Conservation (phyloP, 2,113 vertebrate genomes). For the Bettongia penicillata region DNA sequence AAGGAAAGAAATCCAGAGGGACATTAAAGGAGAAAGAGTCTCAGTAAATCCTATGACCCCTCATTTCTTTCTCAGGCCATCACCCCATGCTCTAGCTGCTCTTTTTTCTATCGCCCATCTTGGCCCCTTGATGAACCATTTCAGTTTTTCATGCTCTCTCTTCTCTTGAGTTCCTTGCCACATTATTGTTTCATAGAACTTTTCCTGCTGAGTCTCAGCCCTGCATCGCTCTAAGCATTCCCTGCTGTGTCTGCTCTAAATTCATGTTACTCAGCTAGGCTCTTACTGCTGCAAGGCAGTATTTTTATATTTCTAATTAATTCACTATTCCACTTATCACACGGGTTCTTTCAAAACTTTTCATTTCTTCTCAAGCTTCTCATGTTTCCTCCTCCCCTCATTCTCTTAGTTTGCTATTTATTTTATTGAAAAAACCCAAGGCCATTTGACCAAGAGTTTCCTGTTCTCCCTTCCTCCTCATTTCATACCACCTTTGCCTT, state of each 20-base stretch:
- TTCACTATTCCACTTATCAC: background rate
- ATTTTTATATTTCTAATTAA: background rate
- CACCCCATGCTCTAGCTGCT: background rate
- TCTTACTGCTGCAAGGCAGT: background rate
- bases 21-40: background rate
- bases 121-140: background rate
- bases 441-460: background rate
- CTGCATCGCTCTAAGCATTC: background rate
- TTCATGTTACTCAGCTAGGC: background rate
- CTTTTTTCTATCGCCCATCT: background rate
- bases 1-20: background rate
- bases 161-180: background rate
- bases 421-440: background rate
- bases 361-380: background rate
- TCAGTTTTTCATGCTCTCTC: background rate
- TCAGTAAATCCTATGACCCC: background rate
- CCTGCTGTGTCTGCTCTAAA: background rate
- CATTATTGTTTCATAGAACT: background rate
- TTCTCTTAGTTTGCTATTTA: background rate
- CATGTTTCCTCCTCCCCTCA: background rate
- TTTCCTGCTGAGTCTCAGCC: background rate
- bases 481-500: background rate
- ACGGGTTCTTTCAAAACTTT: background rate
- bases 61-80: background rate
- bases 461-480: background rate